A percentile compares a stretch with the other conserved stretches of the same genome.
These are phyloP conservation scores for Trochalopteron elliotii DNA, from an alignment of 2,113 vertebrate genomes.

Conservation along the genomic window DNA sequence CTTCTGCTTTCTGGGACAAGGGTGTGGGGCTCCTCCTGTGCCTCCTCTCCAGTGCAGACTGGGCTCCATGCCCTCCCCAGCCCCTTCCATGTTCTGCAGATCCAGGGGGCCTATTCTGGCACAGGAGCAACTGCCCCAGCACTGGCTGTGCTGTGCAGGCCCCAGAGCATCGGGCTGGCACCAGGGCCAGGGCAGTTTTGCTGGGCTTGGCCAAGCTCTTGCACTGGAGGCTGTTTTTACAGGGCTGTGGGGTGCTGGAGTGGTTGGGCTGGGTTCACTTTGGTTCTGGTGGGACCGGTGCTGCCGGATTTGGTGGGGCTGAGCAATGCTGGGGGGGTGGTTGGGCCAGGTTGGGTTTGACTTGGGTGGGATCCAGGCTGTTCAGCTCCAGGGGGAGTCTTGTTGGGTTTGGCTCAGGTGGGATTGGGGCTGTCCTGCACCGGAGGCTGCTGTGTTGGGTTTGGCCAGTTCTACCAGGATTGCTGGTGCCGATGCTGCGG, in stretches of 20 bases:
- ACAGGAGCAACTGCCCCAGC: fast-evolving
- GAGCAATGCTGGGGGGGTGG: neutral
- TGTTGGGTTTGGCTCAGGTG: neutral
- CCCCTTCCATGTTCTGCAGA: fast-evolving
- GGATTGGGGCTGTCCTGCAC: neutral
- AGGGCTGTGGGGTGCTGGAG: neutral
- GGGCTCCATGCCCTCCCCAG: neutral
- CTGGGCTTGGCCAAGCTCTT: neutral
- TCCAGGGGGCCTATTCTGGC: neutral
- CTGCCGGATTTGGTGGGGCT: neutral
- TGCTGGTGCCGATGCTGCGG: neutral
- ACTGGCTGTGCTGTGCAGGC: neutral
- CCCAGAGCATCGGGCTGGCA: neutral
- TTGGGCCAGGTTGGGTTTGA: neutral
- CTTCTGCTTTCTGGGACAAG: neutral
- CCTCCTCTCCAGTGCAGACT: fast-evolving
- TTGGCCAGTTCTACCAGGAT: neutral
- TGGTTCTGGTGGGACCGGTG: neutral
- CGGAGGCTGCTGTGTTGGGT: neutral
- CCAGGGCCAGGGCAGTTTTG: neutral
- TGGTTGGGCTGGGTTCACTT: neutral
- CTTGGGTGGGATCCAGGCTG: neutral
- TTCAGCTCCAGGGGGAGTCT: neutral
- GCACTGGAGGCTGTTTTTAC: neutral
- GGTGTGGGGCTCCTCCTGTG: neutral